Evolutionary conservation across 1,140 invertebrate genomes (phyloP), one percentile per base, ranked within the genome.

Genomic region (Spodoptera frugiperda): DNA sequence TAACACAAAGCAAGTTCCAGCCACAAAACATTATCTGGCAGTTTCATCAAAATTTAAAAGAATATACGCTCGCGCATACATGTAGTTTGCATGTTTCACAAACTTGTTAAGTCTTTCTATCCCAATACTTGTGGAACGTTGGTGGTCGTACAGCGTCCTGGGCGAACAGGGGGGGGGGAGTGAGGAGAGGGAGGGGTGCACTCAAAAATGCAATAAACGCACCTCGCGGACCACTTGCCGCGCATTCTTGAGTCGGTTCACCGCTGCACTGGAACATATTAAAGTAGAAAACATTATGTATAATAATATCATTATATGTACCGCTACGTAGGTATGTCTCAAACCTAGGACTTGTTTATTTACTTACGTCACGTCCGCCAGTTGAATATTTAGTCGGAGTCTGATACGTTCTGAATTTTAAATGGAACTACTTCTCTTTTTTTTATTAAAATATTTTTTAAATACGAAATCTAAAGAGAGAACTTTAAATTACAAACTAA

Each of bases 141-240:
- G 39, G 71, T 61, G 11, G 14, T 25, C 19, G 39, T 59, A 73
- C 54, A 8, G 54, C 12, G 54, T 14, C 46, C 17, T 19, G 53
- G 44, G n/a, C 10, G 12, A 17, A 21, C 15, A 11, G 21, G 2
- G 17, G 12, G 39, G 19, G 61, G 12, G 1, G 17, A 17, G 33
- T 15, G 33, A 6, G 15, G 9, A 5, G 44, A 17, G 44, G 44
- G 39, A 9, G 49, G 70, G 70, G 48, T 30, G 71, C 73, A 78
- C 77, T 82, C 81, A 82, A 80, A 82, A 82, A 82, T 82, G 81
- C 81, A 82, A 82, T 82, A 82, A 82, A 82, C 72, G 77, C 72
- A 80, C 81, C 78, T 76, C 67, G 72, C 59, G 72, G 76, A 77
- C 81, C 78, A 61, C 68, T 67, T 21, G 30, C 30, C 44, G 75